Conservation (phyloP, 2,888 invertebrate genomes). For the Tinea pellionella region DNA sequence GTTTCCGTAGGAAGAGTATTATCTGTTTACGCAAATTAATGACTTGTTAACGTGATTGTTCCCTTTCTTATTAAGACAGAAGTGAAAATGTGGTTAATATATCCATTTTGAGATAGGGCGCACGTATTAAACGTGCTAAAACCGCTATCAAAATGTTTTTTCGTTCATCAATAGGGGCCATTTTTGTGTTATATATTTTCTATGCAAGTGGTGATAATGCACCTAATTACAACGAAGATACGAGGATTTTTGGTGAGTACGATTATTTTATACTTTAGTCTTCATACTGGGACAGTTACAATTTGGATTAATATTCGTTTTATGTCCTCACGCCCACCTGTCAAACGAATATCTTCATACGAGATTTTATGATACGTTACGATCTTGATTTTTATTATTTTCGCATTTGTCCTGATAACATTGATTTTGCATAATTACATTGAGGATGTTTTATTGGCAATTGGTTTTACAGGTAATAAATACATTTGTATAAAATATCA, state of each 20-base stretch:
- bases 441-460: no score
- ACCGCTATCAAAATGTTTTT: slow-evolving; percentile 57
- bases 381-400: not conserved
- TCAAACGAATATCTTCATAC: not conserved
- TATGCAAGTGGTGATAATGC: slow-evolving; percentile 67
- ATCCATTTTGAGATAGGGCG: slow-evolving; percentile 45
- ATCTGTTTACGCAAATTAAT: slow-evolving; percentile 41
- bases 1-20: not conserved
- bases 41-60: slow-evolving; percentile 44
- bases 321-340: slow-evolving; percentile 12
- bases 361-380: not conserved
- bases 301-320: not conserved
- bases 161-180: slow-evolving; percentile 63
- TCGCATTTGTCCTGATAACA: not conserved
- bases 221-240: slow-evolving; percentile 62
- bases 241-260: slow-evolving; percentile 59
- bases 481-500: no score
- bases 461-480: no score
- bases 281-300: not conserved
- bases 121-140: slow-evolving; percentile 42
- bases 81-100: slow-evolving; percentile 58
- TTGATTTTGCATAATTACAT: no score
- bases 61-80: slow-evolving; percentile 36
- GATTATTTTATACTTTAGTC: not conserved
- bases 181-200: slow-evolving; percentile 69